A percentile compares a stretch with the other conserved stretches of the same genome.
Evolutionary conservation across 2,113 vertebrate species (phyloP).

Genomic region (Setophaga kirtlandii): DNA sequence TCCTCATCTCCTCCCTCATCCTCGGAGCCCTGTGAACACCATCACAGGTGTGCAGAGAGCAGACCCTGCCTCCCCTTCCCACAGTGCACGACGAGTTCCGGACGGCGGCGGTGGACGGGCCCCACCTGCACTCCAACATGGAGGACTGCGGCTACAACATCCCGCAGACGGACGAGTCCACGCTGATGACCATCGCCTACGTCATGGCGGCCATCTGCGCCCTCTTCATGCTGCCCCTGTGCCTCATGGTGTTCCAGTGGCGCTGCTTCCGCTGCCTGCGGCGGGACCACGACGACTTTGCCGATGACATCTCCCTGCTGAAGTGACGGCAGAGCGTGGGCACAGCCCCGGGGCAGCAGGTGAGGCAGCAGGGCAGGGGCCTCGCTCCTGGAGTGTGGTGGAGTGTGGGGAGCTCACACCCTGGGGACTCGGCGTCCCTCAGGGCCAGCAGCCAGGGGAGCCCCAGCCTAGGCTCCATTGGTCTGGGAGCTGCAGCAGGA

Average conservation of each 20-base stretch:
- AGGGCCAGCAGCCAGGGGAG: background rate
- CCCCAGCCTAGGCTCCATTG: background rate
- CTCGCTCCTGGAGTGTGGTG: background rate
- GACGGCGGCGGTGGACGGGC: conserved; percentile 88
- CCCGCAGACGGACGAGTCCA: conserved; percentile 97
- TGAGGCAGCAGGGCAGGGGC: background rate
- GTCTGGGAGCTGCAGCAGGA: background rate
- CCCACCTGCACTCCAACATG: conserved; percentile 86
- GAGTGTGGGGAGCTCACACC: background rate
- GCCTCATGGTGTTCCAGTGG: conserved; percentile 99
- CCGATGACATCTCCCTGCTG: conserved; percentile 94
- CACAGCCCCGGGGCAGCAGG: background rate
- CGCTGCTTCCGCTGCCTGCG: conserved; percentile 92
- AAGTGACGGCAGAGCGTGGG: conserved; percentile 76
- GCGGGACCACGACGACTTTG: conserved; percentile 86
- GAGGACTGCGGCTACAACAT: conserved; percentile 99
- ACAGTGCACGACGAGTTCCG: conserved; percentile 93
- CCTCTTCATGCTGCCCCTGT: conserved; percentile 98
- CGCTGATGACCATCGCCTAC: conserved; percentile 97
- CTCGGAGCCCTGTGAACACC: too few relatives aligned
- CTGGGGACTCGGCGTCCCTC: fast-evolving
- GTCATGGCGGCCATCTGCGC: conserved; percentile 98
- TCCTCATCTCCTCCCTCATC: too few relatives aligned
- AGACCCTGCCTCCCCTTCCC: background rate
- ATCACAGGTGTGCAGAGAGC: background rate